Percentiles rank a stretch among this genome's conserved stretches.
phyloP scores from a whole-genome alignment of 2,888 invertebrate species.

The Eretmocerus hayati region DNA sequence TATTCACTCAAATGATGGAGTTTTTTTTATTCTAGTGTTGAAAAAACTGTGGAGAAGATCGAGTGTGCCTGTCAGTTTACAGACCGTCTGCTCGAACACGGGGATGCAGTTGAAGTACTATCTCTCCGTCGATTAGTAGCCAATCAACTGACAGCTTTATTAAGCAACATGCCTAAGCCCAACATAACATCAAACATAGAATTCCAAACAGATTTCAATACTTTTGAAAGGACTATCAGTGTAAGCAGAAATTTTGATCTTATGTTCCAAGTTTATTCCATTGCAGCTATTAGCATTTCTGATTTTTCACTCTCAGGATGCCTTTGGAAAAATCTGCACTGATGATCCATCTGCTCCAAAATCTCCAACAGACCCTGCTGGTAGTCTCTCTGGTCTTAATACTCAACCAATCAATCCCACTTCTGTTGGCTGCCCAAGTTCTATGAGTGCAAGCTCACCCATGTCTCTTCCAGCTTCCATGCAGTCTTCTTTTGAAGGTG shows the following conservation, averaged over 20 bases:
- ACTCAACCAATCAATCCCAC: slow-evolving; percentile 50
- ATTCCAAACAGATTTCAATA: slow-evolving; percentile 72
- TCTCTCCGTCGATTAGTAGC: slow-evolving; percentile 74
- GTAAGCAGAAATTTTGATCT: slow-evolving; percentile 29
- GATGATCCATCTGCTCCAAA: slow-evolving; percentile 49
- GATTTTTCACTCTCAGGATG: slow-evolving; percentile 47
- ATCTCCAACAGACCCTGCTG: slow-evolving; percentile 36
- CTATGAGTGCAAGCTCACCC: slow-evolving; percentile 63
- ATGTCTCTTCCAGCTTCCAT: slow-evolving; percentile 61
- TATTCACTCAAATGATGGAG: not conserved
- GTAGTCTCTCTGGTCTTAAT: slow-evolving; percentile 48
- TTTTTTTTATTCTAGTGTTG: slow-evolving; percentile 59
- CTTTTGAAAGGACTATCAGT: slow-evolving; percentile 65
- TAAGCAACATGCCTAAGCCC: slow-evolving; percentile 74
- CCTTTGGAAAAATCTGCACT: slow-evolving; percentile 68
- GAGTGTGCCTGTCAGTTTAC: slow-evolving; percentile 84
- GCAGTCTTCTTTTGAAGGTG: slow-evolving; percentile 74
- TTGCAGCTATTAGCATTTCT: not conserved
- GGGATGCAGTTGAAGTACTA: slow-evolving; percentile 78
- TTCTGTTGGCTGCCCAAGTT: slow-evolving; percentile 54
- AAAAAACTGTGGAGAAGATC: slow-evolving; percentile 75
- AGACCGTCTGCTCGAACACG: slow-evolving; percentile 70
- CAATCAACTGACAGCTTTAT: slow-evolving; percentile 68
- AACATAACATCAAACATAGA: slow-evolving; percentile 73
- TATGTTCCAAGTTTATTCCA: not conserved